A percentile compares a stretch with the other conserved stretches of the same genome.
Evolutionary conservation across 1,140 invertebrate genomes (phyloP).

Genomic region (Trichogramma pretiosum): DNA sequence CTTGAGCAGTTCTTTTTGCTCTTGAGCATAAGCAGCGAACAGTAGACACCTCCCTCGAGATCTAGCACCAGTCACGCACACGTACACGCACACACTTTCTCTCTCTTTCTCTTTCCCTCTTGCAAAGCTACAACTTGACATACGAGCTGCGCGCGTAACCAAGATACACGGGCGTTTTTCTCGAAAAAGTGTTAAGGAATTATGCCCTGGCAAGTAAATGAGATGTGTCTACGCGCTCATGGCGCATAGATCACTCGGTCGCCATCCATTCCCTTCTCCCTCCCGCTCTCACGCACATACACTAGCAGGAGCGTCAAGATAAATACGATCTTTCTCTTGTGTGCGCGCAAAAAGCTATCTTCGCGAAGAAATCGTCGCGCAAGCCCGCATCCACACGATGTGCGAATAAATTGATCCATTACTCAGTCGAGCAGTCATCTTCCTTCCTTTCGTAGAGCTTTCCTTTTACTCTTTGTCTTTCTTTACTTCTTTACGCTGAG

Average conservation of each 20-base stretch:
- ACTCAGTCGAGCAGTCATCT: conserved; percentile 41
- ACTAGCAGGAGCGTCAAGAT: conserved; percentile 1
- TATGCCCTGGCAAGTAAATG: conserved; percentile 42
- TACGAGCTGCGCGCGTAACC: conserved; percentile 29
- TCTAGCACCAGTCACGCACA: too few relatives aligned
- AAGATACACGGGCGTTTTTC: conserved; percentile 40
- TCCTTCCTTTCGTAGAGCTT: conserved; percentile 29
- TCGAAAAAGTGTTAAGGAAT: conserved; percentile 44
- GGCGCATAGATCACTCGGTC: conserved; percentile 40
- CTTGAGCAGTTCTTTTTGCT: too few relatives aligned
- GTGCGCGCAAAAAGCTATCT: too few relatives aligned
- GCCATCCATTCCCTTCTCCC: conserved; percentile 36
- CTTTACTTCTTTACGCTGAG: conserved; percentile 12
- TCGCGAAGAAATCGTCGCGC: conserved; percentile 22
- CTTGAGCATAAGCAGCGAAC: too few relatives aligned
- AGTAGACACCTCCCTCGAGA: background rate
- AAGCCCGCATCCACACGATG: conserved; percentile 31
- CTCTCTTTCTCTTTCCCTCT: background rate
- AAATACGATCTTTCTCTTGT: conserved; percentile 4
- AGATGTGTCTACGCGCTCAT: conserved; percentile 36
- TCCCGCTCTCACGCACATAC: conserved; percentile 13
- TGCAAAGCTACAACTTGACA: conserved; percentile 8
- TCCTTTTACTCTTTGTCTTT: conserved; percentile 16
- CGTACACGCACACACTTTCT: background rate
- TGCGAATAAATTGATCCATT: conserved; percentile 45